Percentiles rank a stretch among this genome's conserved stretches.
phyloP scores from a whole-genome alignment of 1,140 invertebrate species.

The Dendroctonus valens region DNA sequence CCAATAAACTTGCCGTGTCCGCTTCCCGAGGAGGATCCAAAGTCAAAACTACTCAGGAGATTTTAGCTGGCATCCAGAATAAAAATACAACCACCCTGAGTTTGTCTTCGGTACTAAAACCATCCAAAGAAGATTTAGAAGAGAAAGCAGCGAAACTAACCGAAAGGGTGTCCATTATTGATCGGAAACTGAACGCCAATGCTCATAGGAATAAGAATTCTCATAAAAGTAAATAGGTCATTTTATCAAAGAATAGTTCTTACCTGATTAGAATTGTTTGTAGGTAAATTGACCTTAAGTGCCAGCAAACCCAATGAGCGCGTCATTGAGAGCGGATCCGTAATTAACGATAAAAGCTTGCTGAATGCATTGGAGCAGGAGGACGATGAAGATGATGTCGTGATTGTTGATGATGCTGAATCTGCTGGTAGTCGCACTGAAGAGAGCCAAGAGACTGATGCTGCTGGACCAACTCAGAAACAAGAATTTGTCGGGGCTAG shows the following conservation, averaged over 20 bases:
- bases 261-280: constrained; percentile 3
- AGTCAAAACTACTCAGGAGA: constrained; percentile 82
- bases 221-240: constrained; percentile 35
- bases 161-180: constrained; percentile 49
- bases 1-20: constrained; percentile 64
- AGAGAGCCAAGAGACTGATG: constrained; percentile 39
- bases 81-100: constrained; percentile 49
- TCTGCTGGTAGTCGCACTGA: constrained; percentile 7
- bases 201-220: constrained; percentile 45
- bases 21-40: constrained; percentile 65
- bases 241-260: neutral
- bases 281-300: constrained; percentile 26
- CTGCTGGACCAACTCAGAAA: neutral
- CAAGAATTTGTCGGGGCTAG: neutral
- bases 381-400: constrained; percentile 38
- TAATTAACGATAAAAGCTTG: constrained; percentile 43
- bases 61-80: constrained; percentile 75
- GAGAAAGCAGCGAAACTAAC: constrained; percentile 49
- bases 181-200: constrained; percentile 48
- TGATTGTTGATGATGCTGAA: constrained; percentile 36
- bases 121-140: constrained; percentile 46
- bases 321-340: constrained; percentile 44
- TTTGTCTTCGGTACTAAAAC: constrained; percentile 14
- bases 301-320: constrained; percentile 33
- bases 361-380: constrained; percentile 27